These are phyloP conservation scores for Ostrea denselamellosa DNA, from an alignment of 1,140 invertebrate species.

Conservation along the genomic window DNA sequence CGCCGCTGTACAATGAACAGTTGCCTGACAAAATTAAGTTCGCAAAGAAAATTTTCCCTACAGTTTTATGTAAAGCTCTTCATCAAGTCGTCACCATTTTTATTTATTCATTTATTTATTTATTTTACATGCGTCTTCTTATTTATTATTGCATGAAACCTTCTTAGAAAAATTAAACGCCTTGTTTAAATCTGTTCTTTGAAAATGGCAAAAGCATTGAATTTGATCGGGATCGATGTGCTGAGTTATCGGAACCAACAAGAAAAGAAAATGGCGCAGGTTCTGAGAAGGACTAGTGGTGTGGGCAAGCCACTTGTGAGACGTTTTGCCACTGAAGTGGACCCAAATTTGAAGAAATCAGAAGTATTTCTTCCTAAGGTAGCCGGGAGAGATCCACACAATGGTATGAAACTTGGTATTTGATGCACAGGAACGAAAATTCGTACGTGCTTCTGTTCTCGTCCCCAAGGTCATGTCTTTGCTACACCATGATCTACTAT, in stretches of 20 bases:
- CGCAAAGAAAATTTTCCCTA: too few relatives aligned
- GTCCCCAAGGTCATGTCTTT: background rate
- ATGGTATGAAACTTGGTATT: background rate
- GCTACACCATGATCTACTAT: background rate
- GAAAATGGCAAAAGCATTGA: too few relatives aligned
- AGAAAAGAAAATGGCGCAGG: background rate
- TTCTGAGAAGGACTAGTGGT: background rate
- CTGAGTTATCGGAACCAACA: background rate
- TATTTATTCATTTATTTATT: too few relatives aligned
- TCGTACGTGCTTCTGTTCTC: background rate
- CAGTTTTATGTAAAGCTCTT: too few relatives aligned
- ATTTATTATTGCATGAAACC: too few relatives aligned
- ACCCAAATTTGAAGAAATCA: conserved; percentile 2
- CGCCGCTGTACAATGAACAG: too few relatives aligned
- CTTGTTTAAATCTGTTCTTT: too few relatives aligned
- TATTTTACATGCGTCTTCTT: too few relatives aligned
- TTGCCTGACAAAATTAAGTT: too few relatives aligned
- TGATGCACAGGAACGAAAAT: background rate
- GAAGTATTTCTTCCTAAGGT: background rate
- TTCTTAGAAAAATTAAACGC: too few relatives aligned
- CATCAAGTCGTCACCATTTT: too few relatives aligned
- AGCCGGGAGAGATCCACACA: background rate
- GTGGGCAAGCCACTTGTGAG: background rate
- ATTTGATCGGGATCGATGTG: background rate
- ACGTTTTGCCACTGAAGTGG: background rate